Base-by-base conservation (phyloP, 2,888 invertebrate genomes). In the Drosophila subsilvestris region DNA sequence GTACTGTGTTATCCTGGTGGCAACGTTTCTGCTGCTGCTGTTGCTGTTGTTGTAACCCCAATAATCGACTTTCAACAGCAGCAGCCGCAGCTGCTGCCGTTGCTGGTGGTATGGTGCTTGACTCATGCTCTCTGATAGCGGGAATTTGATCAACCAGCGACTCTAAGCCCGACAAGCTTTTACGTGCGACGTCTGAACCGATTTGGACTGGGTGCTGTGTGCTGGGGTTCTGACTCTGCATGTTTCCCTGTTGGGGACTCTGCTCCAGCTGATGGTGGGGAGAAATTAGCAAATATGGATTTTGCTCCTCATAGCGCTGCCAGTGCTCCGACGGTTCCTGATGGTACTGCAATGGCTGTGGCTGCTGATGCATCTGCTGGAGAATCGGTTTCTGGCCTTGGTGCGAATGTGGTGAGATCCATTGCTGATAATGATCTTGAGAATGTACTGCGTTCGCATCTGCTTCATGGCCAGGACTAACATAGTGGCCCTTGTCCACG, bases 141-240 rank as follows among this genome's bases (percentile, higher is more conserved):
- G 97, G 97, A 92, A 97, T 97, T 93, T 97, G 97, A 93, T 97
- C 97, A 75, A 97, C 97, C 53, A 97, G 93, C 47, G 97, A 97
- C 92, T 97, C 97, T 51, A 97, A 93, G 20, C 97, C 97, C 18
- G 97, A 97, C 53, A 97, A 93, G 83, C 96, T 96, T 91, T 97
- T 97, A 29, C 96, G 95, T n/a, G 97, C 95, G 42, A 97, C 96
- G 92, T 97, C 97, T 8, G 86, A 69, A 1, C 61, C 47, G n/a
- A 66, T 65, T 10, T 66, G 67, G 10, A 42, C 58, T 3, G 49
- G n/a, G n/a, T n/a, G n/a, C n/a, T n/a, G 45, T 27, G 27, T 49
- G 8, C 14, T 54, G 3, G 44, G 17, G 20, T 45, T 67, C 22
- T 62, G 66, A 10, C 27, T 25, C 12, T 20, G 37, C 14, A 48